A percentile compares a stretch with the other conserved stretches of the same genome.
Evolutionary conservation across 2,113 vertebrate species (phyloP).

Genomic region (Myotis lucifugus): DNA sequence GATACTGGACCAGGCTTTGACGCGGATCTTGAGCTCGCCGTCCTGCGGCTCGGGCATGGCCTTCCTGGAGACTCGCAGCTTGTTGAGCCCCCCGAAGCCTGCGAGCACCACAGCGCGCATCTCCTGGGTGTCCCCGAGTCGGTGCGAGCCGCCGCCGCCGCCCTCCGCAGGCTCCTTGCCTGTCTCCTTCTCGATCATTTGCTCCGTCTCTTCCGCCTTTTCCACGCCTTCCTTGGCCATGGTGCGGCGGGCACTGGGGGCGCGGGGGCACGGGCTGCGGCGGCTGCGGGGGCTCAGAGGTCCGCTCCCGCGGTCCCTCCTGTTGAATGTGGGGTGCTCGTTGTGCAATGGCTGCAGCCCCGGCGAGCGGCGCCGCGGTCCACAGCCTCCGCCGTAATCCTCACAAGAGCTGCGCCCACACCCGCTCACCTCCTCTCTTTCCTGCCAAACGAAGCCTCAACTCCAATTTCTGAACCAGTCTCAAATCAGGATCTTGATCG

Average conservation of each 20-base stretch:
- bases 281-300: background rate
- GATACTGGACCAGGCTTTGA: constrained; percentile 96
- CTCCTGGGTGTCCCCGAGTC: constrained; percentile 89
- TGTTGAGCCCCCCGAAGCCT: constrained; percentile 96
- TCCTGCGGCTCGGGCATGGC: constrained; percentile 95
- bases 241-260: constrained; percentile 65
- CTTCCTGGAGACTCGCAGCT: constrained; percentile 93
- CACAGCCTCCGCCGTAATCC: constrained; percentile 75
- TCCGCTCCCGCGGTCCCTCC: constrained; percentile 66
- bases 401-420: constrained; percentile 72
- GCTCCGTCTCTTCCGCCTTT: constrained; percentile 93
- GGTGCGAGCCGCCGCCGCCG: constrained; percentile 81
- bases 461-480: background rate
- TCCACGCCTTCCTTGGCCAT: constrained; percentile 94
- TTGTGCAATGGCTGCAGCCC: constrained; percentile 81
- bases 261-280: constrained; percentile 54
- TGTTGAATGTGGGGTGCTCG: constrained; percentile 79
- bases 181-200: constrained; percentile 91
- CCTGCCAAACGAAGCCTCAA: background rate
- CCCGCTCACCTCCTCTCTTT: background rate
- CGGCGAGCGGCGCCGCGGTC: constrained; percentile 42
- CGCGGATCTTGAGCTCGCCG: constrained; percentile 96
- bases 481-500: background rate
- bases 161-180: constrained; percentile 83
- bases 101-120: constrained; percentile 95